phyloP scores from a whole-genome alignment of 2,113 vertebrate genomes.

The Lutjanus erythropterus region DNA sequence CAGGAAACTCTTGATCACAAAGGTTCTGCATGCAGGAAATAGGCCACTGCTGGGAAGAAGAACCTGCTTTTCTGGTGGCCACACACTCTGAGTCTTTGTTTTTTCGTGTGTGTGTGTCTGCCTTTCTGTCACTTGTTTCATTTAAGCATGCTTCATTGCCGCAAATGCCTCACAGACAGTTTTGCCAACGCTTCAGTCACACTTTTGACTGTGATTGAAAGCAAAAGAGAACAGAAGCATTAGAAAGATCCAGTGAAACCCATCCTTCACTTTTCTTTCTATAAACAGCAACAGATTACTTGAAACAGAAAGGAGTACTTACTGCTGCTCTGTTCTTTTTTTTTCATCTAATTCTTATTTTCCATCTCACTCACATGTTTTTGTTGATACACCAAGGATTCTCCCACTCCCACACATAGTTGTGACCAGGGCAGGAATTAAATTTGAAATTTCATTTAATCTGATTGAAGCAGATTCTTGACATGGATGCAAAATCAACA shows the following conservation, averaged over 20 bases:
- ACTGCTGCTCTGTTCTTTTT: not conserved
- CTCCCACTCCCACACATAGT: not conserved
- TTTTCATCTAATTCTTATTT: not conserved
- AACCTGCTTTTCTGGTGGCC: slow-evolving; percentile 55
- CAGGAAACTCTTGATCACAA: slow-evolving; percentile 58
- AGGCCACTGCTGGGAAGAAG: slow-evolving; percentile 22
- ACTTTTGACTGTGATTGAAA: not conserved
- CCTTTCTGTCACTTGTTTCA: not conserved
- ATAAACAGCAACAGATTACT: not conserved
- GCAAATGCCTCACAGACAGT: not conserved
- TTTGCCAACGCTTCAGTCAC: not conserved
- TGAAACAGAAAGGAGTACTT: not conserved
- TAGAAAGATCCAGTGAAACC: not conserved
- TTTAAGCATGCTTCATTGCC: not conserved
- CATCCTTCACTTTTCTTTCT: not conserved
- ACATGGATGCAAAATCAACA: not conserved
- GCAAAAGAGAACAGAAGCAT: not conserved
- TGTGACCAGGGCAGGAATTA: not conserved
- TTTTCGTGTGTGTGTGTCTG: not conserved
- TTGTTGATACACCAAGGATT: not conserved
- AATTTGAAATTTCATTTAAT: slow-evolving; percentile 17
- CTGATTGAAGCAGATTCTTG: not conserved
- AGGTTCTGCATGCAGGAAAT: slow-evolving; percentile 45
- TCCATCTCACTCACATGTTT: not conserved
- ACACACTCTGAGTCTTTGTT: not conserved